Percentiles rank a stretch among this genome's conserved stretches.
phyloP scores from a whole-genome alignment of 2,888 invertebrate genomes.

The Cheilosia soror region DNA sequence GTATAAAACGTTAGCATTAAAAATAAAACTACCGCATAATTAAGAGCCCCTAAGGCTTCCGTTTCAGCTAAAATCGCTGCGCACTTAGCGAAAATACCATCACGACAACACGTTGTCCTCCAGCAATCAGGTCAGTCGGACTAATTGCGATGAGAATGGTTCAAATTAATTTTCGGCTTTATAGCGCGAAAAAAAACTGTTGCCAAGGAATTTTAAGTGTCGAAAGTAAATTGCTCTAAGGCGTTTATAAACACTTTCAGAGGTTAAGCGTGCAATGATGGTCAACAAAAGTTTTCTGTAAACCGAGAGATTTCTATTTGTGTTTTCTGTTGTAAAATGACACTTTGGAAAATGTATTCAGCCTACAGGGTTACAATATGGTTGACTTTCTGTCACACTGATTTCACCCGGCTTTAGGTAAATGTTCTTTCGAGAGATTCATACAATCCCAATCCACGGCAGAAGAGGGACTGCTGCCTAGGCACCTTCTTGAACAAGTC shows the following conservation, averaged over 20 bases:
- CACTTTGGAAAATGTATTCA: no score
- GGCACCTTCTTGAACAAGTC: no score
- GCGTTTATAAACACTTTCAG: constrained; percentile 1
- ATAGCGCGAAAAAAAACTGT: neutral
- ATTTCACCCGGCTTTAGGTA: no score
- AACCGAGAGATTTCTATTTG: no score
- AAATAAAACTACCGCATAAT: constrained; percentile 17
- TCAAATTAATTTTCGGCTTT: neutral
- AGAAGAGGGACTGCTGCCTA: no score
- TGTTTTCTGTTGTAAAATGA: no score
- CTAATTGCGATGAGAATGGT: neutral
- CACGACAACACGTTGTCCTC: neutral
- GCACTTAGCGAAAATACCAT: neutral
- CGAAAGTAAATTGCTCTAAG: constrained; percentile 8
- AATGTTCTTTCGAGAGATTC: no score
- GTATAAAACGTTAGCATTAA: constrained; percentile 3
- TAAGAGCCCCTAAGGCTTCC: constrained; percentile 10
- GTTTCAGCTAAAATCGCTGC: neutral
- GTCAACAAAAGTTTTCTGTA: no score
- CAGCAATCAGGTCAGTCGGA: constrained; percentile 15
- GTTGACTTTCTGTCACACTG: no score
- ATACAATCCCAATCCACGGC: no score
- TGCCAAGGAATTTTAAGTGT: neutral
- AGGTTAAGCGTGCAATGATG: no score
- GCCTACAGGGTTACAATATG: no score